Evolutionary conservation across 2,888 invertebrate species (phyloP), one percentile per base, ranked within the genome.

Genomic region (Metopia argyrocephala): DNA sequence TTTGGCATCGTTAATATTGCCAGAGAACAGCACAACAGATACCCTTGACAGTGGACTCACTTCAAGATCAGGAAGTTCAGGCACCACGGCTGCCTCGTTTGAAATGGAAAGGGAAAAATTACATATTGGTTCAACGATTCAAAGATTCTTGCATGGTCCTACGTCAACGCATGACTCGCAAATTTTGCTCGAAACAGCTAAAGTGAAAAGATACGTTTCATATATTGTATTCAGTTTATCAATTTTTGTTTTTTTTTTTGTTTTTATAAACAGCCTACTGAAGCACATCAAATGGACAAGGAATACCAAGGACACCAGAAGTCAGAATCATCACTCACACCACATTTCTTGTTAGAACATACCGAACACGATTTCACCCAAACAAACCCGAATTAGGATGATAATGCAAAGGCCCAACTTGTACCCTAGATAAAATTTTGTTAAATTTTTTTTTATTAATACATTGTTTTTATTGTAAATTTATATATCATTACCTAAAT

Each of bases 361-460:
- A 73, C 84, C 83, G 83, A 86, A 69, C 65, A 61, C 84, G 85
- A 87, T 84, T 76, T 85, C 85, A 23, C 84, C 84, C 50, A 85
- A 82, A 65, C 84, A 83, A 80, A 85, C 76, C 86, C 87, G 87
- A 74, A 85, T 85, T 85, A 84, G 84, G 82, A 88, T 86, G 76
- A 82, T 82, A 87, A 89, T 86, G 87, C 86, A 79, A 84, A 86
- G 85, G 83, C 85, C 78, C 85, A 87, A 81, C 86, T 89, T 85
- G 88, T 89, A 68, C 84, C 88, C 76, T 89, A 86, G 85, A 84
- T 85, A 73, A 81, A 28, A 18, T 28, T 1, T 28, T 52, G 27
- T 65, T 38, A 9, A n/a, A 56, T 70, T 69, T 27, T 74, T 64
- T 64, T 18, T 48, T 61, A 12, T 46, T 7, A 48, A n/a, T n/a